Evolutionary conservation across 2,888 invertebrate genomes (phyloP), one percentile per base, ranked within the genome.

Genomic region (Drosophila neutralis): DNA sequence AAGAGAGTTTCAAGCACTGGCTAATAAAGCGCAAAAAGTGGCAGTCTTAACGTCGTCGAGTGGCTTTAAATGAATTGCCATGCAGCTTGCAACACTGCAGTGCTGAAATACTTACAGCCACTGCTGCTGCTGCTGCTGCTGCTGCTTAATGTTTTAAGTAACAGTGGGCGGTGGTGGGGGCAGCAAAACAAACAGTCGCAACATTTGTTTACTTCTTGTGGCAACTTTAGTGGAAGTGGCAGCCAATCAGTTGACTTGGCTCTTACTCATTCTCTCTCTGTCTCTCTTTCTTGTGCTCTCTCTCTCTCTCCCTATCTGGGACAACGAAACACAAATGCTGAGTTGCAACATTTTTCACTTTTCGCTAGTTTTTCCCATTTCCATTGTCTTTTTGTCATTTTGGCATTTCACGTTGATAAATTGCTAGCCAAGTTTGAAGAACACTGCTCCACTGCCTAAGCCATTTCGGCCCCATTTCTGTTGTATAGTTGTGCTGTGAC

Each of bases 371-470:
- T 15, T 40, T 45, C n/a, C 56, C 24, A 33, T 15, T 36, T 35
- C 36, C n/a, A 36, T 18, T 54, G 35, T 54, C 24, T 62, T 56
- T 63, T 57, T 70, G 65, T 70, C 62, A 63, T 70, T 72, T 67
- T 78, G 78, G 76, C 74, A 73, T 78, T 87, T 83, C 80, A 83
- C 84, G 87, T 87, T 87, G 87, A 87, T 87, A 87, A 87, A 87
- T 87, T 86, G 82, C 75, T 18, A 71, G 68, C 69, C 59, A 60
- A 69, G 61, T 69, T 77, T 72, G 62, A 58, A 71, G 51, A 54
- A 69, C 42, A 48, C 48, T 27, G 36, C 52, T 42, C 36, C 61
- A 45, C 62, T 61, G 21, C 58, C 38, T 36, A 18, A 42, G 42
- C n/a, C 31, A 31, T 18, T n/a, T 35, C n/a, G 40, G 35, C 13